A percentile compares a stretch with the other conserved stretches of the same genome.
Evolutionary conservation across 2,113 vertebrate species (phyloP).

Genomic region (Dicerorhinus sumatrensis): DNA sequence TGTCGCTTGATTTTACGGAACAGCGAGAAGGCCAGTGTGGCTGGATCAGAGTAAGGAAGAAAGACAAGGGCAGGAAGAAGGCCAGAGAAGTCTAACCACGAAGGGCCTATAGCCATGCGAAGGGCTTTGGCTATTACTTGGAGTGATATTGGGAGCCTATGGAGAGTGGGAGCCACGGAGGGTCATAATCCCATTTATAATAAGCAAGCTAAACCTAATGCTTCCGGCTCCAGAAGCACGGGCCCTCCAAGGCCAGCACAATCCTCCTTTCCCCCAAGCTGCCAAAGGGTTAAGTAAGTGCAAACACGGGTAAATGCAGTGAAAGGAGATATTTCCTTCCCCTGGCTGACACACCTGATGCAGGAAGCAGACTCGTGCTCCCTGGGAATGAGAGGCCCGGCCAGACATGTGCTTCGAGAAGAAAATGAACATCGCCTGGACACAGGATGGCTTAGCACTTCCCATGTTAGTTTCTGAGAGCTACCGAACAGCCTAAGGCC

Average conservation of each 20-base stretch:
- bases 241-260: background rate
- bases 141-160: background rate
- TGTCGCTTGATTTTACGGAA: background rate
- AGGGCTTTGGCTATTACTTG: background rate
- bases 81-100: background rate
- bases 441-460: slow-evolving; percentile 26
- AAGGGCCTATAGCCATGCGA: background rate
- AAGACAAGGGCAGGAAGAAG: background rate
- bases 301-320: background rate
- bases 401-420: slow-evolving; percentile 35
- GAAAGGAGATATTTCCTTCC: slow-evolving; percentile 67
- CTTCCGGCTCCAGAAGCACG: background rate
- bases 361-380: slow-evolving; percentile 59
- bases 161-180: background rate
- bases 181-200: background rate
- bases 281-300: slow-evolving; percentile 68
- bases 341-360: slow-evolving; percentile 60
- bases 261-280: background rate
- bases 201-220: background rate
- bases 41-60: background rate
- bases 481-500: slow-evolving; percentile 50
- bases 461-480: slow-evolving; percentile 38
- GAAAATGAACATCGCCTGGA: slow-evolving; percentile 8
- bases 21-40: background rate
- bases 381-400: slow-evolving; percentile 32